These are phyloP conservation scores for Ganaspis brasiliensis DNA, from an alignment of 2,888 invertebrate genomes.

Conservation along the genomic window DNA sequence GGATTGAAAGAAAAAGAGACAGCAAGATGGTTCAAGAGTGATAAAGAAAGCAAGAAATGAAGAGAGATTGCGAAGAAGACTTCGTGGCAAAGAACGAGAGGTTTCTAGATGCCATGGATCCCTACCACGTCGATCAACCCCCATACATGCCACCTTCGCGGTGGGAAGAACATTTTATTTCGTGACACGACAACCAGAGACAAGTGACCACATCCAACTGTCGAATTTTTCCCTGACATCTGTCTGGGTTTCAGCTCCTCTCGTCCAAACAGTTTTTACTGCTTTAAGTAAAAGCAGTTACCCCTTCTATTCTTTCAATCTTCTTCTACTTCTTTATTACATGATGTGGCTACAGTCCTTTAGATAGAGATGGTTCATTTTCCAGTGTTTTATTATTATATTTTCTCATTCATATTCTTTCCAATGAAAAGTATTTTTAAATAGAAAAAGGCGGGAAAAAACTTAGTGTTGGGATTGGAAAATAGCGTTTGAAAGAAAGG, in stretches of 20 bases:
- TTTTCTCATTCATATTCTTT: no score
- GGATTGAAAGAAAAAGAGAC: constrained; percentile 31
- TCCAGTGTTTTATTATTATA: no score
- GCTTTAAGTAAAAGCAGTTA: constrained; percentile 58
- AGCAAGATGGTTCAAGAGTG: constrained; percentile 29
- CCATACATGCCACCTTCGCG: constrained; percentile 44
- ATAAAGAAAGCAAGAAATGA: constrained; percentile 50
- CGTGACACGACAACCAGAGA: constrained; percentile 69
- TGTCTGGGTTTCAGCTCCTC: constrained; percentile 65
- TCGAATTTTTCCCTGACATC: constrained; percentile 74
- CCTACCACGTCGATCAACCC: constrained; percentile 40
- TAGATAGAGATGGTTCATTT: no score
- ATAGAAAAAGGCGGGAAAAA: no score
- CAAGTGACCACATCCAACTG: constrained; percentile 76
- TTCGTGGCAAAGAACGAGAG: constrained; percentile 42
- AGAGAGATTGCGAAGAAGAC: constrained; percentile 39
- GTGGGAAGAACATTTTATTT: constrained; percentile 70
- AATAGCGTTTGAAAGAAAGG: no score
- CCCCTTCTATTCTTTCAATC: constrained; percentile 36
- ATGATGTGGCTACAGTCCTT: constrained; percentile 6
- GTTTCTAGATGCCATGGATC: constrained; percentile 42
- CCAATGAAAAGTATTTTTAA: no score
- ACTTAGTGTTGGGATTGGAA: no score
- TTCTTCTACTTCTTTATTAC: constrained; percentile 3
- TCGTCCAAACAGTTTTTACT: constrained; percentile 61